Percentiles rank a stretch among this genome's conserved stretches.
Conservation (phyloP, 92 coral and sea anemone species). For the Pocillopora grandis region DNA sequence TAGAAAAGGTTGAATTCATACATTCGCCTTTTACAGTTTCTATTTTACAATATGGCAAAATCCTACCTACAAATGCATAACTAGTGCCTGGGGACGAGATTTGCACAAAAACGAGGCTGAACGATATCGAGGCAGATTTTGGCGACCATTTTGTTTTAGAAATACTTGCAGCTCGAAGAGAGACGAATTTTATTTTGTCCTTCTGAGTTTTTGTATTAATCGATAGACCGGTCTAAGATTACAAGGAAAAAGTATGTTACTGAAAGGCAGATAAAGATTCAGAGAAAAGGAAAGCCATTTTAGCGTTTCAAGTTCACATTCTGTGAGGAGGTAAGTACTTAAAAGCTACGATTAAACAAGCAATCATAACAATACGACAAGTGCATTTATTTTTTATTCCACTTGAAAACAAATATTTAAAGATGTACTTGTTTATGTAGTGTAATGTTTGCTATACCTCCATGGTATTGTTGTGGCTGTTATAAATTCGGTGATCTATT, state of each 20-base stretch:
- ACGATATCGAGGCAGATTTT: slow-evolving; percentile 36
- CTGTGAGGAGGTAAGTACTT: too few relatives aligned
- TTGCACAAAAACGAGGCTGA: slow-evolving; percentile 42
- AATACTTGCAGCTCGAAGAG: slow-evolving; percentile 25
- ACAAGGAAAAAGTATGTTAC: slow-evolving; percentile 9
- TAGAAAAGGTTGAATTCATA: slow-evolving; percentile 8
- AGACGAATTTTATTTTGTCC: not conserved
- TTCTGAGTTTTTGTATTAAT: slow-evolving; percentile 5
- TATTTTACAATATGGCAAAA: slow-evolving; percentile 28
- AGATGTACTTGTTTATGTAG: too few relatives aligned
- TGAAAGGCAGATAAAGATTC: slow-evolving; percentile 13
- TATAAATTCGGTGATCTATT: too few relatives aligned
- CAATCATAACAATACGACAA: too few relatives aligned
- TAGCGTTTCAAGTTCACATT: too few relatives aligned
- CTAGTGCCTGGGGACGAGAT: slow-evolving; percentile 28
- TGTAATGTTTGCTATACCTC: too few relatives aligned
- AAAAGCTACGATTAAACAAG: too few relatives aligned
- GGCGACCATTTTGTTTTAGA: slow-evolving; percentile 31
- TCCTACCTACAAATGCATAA: slow-evolving; percentile 17
- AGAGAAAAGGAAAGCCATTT: slow-evolving; percentile 14
- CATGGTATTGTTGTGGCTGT: too few relatives aligned
- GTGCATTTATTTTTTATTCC: too few relatives aligned
- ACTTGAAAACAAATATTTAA: too few relatives aligned
- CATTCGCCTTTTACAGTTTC: slow-evolving; percentile 39
- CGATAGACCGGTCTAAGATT: slow-evolving; percentile 9